phyloP scores from a whole-genome alignment of 92 coral and sea anemone genomes.

The Scolanthus callimorphus region DNA sequence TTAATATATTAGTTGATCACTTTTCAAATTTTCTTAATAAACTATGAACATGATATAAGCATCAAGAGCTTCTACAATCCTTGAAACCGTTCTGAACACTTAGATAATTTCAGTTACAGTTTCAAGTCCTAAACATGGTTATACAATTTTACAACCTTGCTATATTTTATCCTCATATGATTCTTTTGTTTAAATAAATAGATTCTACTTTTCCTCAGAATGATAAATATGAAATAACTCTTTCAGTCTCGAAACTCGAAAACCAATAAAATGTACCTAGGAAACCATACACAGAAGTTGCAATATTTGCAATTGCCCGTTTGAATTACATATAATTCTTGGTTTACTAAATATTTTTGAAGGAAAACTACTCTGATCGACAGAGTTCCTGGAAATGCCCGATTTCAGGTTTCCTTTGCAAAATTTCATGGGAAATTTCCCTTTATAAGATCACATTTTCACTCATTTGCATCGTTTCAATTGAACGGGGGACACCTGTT shows the following conservation, averaged over 20 bases:
- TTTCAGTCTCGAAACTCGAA: background rate
- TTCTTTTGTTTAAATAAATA: conserved; percentile 36
- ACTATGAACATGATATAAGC: background rate
- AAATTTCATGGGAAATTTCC: background rate
- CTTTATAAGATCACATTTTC: too few relatives aligned
- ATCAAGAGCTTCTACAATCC: background rate
- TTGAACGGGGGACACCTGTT: too few relatives aligned
- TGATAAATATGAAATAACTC: conserved; percentile 24
- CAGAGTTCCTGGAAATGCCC: conserved; percentile 28
- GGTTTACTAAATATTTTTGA: background rate
- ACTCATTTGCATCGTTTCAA: too few relatives aligned
- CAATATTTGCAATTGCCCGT: background rate
- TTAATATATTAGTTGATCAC: background rate
- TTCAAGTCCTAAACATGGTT: too few relatives aligned
- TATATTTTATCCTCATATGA: too few relatives aligned
- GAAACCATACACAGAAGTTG: background rate
- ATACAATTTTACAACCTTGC: too few relatives aligned
- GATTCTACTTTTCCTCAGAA: conserved; percentile 9
- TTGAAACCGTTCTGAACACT: too few relatives aligned
- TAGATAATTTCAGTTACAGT: too few relatives aligned
- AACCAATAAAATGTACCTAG: background rate
- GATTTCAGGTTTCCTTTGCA: conserved; percentile 15
- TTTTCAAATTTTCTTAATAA: too few relatives aligned
- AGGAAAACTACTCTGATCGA: conserved; percentile 16
- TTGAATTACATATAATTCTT: background rate